These are phyloP conservation scores for Bradysia coprophila DNA, from an alignment of 1,140 invertebrate species.

Conservation along the genomic window DNA sequence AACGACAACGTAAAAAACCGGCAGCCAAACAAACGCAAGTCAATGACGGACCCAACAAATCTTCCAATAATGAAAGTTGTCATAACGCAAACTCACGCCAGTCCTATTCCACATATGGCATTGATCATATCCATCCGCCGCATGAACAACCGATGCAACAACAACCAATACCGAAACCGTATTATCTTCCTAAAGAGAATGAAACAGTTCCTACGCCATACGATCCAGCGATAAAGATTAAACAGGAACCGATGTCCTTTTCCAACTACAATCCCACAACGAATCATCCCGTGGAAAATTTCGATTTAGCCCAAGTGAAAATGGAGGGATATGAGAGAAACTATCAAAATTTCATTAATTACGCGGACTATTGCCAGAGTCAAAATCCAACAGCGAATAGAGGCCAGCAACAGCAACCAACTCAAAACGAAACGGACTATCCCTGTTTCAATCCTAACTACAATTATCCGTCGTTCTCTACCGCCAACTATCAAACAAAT, in stretches of 20 bases:
- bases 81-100: too few species aligned
- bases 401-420: constrained; percentile 2
- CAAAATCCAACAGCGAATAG: constrained; percentile 10
- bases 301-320: constrained; percentile 13
- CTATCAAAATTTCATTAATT: constrained; percentile 25
- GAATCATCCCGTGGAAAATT: not conserved
- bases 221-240: not conserved
- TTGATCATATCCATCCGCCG: not conserved
- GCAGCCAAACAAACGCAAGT: not conserved
- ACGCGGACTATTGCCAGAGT: constrained; percentile 23
- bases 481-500: not conserved
- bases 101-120: not conserved
- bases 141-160: not conserved
- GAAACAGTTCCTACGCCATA: not conserved
- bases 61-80: too few species aligned
- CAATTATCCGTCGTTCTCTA: not conserved
- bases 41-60: not conserved
- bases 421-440: not conserved
- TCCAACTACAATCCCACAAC: not conserved
- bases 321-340: constrained; percentile 24
- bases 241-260: not conserved
- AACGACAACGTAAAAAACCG: not conserved
- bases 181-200: constrained; percentile 6
- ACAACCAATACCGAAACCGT: constrained; percentile 6
- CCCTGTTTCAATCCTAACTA: not conserved